phyloP scores from a whole-genome alignment of 2,797 vertebrate species.

The Sphenodon punctatus region DNA sequence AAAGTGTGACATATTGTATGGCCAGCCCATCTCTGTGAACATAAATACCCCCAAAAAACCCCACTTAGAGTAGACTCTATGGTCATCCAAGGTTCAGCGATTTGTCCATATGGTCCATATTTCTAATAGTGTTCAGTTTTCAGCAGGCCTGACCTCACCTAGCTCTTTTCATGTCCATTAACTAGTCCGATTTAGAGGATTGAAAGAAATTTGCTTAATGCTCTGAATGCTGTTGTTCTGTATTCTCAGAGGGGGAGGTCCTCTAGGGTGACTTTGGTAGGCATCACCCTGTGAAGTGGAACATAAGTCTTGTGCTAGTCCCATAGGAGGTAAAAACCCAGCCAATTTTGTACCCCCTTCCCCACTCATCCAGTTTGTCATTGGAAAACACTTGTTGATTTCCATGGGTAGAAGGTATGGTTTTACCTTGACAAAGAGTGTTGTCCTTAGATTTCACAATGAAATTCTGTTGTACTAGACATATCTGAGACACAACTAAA shows the following conservation, averaged over 20 bases:
- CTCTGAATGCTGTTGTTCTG: too few species aligned
- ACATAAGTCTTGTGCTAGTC: too few species aligned
- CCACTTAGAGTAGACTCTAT: background rate
- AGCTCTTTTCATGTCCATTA: too few species aligned
- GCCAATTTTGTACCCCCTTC: too few species aligned
- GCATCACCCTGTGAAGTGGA: too few species aligned
- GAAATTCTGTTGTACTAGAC: constrained; percentile 9
- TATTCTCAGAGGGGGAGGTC: too few species aligned
- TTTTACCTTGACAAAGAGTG: background rate
- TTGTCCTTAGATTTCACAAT: background rate
- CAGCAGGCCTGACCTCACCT: too few species aligned
- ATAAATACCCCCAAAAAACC: background rate
- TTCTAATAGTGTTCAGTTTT: background rate
- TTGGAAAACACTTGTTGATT: fast-evolving
- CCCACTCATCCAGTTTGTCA: background rate
- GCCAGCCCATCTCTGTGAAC: background rate
- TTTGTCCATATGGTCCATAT: background rate
- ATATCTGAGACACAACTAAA: constrained; percentile 45
- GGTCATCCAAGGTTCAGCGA: background rate
- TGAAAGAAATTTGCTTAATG: too few species aligned
- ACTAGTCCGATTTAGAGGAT: too few species aligned
- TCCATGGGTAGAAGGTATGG: fast-evolving
- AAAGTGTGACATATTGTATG: too few species aligned
- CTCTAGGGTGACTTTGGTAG: too few species aligned
- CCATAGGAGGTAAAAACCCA: too few species aligned